These are phyloP conservation scores for Morone chrysops DNA, from an alignment of 2,113 vertebrate genomes.

Conservation along the genomic window DNA sequence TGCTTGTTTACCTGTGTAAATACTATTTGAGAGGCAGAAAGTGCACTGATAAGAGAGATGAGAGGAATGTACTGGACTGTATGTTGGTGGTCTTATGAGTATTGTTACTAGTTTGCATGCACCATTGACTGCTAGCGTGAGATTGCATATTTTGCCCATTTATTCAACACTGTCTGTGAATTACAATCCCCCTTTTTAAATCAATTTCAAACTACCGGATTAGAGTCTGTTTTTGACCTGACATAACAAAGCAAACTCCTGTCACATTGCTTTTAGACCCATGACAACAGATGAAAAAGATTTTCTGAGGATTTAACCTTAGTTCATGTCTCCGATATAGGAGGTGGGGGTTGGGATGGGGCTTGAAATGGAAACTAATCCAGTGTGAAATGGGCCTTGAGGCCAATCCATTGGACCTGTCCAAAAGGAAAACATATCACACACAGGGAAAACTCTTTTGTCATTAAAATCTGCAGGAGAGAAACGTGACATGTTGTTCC, in stretches of 20 bases:
- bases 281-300: constrained; percentile 63
- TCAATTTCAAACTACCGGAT: constrained; percentile 59
- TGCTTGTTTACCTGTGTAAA: constrained; percentile 33
- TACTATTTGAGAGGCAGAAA: constrained; percentile 5
- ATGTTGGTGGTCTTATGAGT: constrained; percentile 41
- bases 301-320: constrained; percentile 66
- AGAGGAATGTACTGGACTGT: background rate
- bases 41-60: constrained; percentile 14
- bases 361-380: constrained; percentile 81
- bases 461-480: constrained; percentile 52
- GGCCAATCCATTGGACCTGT: constrained; percentile 67
- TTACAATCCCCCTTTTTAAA: constrained; percentile 34
- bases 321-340: constrained; percentile 53
- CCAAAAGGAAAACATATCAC: constrained; percentile 73
- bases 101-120: constrained; percentile 24
- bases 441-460: constrained; percentile 59
- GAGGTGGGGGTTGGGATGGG: constrained; percentile 47
- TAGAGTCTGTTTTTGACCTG: constrained; percentile 35
- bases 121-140: background rate
- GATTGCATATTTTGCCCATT: constrained; percentile 22
- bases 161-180: constrained; percentile 40
- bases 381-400: constrained; percentile 78
- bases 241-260: constrained; percentile 38
- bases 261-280: constrained; percentile 56
- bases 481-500: constrained; percentile 65